Conservation (phyloP, 2,797 vertebrate species). For the Phoeniculus purpureus region DNA sequence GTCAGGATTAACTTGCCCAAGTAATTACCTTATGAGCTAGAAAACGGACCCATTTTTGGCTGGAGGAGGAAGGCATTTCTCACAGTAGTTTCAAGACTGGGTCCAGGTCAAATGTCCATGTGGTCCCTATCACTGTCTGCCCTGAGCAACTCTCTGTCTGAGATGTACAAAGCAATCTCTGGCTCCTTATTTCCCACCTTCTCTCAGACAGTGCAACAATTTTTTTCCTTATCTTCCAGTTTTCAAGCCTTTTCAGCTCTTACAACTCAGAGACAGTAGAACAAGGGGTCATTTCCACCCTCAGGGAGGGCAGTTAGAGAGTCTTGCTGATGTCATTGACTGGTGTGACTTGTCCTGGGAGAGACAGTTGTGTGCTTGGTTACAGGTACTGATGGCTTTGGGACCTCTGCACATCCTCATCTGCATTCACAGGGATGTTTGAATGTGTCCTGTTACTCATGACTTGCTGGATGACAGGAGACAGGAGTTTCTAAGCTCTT, state of each 20-base stretch:
- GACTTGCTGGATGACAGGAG: neutral
- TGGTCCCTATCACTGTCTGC: neutral
- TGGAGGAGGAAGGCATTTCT: neutral
- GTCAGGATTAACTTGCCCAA: neutral
- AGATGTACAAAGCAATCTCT: neutral
- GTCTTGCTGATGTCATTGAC: neutral
- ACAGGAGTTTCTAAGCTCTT: neutral
- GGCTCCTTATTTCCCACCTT: neutral
- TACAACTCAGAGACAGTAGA: neutral
- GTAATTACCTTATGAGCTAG: neutral
- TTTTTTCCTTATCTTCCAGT: neutral
- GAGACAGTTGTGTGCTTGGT: neutral
- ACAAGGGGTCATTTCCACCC: neutral
- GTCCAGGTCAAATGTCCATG: neutral
- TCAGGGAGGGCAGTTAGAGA: neutral
- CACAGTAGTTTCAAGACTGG: neutral
- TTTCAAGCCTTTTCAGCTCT: neutral
- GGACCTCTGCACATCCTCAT: neutral
- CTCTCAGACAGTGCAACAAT: neutral
- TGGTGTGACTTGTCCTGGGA: fast-evolving
- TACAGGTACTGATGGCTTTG: neutral
- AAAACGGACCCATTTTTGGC: neutral
- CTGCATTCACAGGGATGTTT: neutral
- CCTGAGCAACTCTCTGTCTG: neutral
- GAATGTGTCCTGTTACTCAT: neutral